Evolutionary conservation across 2,888 invertebrate species (phyloP).

Genomic region (Tridacna gigas): DNA sequence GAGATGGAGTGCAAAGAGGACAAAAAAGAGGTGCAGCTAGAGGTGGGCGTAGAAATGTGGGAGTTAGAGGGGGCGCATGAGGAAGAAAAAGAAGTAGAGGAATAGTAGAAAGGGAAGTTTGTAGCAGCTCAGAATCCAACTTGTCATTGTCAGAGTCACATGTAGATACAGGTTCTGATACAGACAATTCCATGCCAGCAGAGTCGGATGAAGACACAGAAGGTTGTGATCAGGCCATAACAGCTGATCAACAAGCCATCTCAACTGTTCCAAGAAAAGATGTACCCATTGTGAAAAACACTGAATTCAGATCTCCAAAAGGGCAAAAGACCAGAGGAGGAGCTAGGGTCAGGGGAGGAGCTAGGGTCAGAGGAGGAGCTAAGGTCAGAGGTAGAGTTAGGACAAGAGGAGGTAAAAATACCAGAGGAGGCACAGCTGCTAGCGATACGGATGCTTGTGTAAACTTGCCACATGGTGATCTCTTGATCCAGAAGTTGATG

Average conservation of each 20-base stretch:
- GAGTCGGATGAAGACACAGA: neutral
- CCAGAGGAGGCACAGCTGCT: too few species aligned
- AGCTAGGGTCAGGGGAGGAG: too few species aligned
- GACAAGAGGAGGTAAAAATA: too few species aligned
- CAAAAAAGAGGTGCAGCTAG: neutral
- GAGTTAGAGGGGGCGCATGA: neutral
- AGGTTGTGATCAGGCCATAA: neutral
- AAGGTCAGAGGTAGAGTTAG: too few species aligned
- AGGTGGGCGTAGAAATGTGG: neutral
- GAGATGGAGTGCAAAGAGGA: too few species aligned
- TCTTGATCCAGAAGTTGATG: too few species aligned
- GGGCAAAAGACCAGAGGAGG: too few species aligned
- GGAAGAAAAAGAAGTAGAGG: neutral
- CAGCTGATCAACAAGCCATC: neutral
- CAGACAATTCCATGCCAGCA: neutral
- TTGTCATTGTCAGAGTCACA: neutral
- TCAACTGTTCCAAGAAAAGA: neutral
- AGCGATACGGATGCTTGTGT: too few species aligned
- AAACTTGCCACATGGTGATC: too few species aligned
- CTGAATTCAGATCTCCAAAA: too few species aligned
- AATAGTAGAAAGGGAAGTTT: neutral
- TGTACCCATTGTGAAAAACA: too few species aligned
- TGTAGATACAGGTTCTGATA: neutral
- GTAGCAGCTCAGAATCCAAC: neutral
- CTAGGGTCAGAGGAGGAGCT: too few species aligned